A percentile compares a stretch with the other conserved stretches of the same genome.
These are phyloP conservation scores for Callinectes sapidus DNA, from an alignment of 2,888 invertebrate genomes.

Conservation along the genomic window DNA sequence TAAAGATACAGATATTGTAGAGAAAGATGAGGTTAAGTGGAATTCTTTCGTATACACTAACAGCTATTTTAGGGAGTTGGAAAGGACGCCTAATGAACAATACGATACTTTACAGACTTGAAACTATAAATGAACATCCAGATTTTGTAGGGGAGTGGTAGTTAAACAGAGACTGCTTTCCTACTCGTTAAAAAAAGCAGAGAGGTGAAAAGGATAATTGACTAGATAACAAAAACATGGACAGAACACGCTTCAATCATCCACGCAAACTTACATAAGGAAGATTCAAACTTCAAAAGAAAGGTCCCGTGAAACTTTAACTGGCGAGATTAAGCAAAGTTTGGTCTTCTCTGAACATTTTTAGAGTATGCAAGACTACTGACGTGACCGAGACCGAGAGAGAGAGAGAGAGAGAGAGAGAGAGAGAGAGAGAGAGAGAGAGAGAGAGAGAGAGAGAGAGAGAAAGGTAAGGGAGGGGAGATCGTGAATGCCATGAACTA, in stretches of 20 bases:
- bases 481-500: neutral
- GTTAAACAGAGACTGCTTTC: no score
- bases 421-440: conserved; percentile 1
- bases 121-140: no score
- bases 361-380: neutral
- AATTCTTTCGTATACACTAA: no score
- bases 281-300: neutral
- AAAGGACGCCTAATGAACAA: no score
- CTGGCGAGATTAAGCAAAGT: neutral
- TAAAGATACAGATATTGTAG: no score
- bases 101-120: no score
- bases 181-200: no score
- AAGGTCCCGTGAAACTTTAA: neutral
- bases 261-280: neutral
- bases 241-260: neutral
- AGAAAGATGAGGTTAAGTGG: no score
- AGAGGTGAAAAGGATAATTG: neutral
- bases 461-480: neutral
- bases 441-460: conserved; percentile 1
- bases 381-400: neutral
- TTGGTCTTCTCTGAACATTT: neutral
- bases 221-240: neutral
- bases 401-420: conserved; percentile 1
- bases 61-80: no score
- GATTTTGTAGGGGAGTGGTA: no score